A percentile compares a stretch with the other conserved stretches of the same genome.
Evolutionary conservation across 2,113 vertebrate genomes (phyloP).

Genomic region (Agelaius tricolor): DNA sequence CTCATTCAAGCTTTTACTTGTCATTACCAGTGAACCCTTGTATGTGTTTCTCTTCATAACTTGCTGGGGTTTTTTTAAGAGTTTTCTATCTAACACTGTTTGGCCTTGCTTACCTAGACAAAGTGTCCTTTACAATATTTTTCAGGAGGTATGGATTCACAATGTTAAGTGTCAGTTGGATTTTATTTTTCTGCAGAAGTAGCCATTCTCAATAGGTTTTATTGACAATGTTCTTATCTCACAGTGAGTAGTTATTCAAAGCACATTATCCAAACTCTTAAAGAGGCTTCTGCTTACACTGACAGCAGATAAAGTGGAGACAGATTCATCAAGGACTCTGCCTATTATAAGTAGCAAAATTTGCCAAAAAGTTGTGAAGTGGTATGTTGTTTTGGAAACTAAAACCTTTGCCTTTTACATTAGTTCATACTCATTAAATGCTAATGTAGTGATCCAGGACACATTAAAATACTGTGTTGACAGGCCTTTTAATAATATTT

Average conservation of each 20-base stretch:
- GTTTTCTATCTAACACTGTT: background rate
- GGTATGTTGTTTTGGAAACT: background rate
- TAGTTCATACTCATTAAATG: background rate
- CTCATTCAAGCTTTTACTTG: background rate
- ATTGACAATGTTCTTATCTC: background rate
- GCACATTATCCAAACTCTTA: background rate
- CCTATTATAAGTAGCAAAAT: background rate
- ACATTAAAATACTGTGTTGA: background rate
- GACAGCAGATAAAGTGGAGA: background rate
- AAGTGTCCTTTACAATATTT: background rate
- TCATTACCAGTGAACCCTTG: background rate
- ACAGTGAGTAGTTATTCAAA: background rate
- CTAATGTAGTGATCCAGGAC: background rate
- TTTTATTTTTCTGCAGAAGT: background rate
- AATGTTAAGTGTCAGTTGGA: background rate
- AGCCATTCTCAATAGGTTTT: background rate
- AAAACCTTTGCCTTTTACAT: background rate
- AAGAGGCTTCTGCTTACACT: background rate
- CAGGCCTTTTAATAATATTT: background rate
- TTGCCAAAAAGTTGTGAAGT: background rate
- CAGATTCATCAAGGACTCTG: background rate
- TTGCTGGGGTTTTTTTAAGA: background rate
- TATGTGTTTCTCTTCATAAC: background rate
- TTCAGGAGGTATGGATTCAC: background rate
- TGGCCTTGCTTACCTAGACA: background rate